Evolutionary conservation across 2,797 vertebrate genomes (phyloP).

Genomic region (Hippocampus kuda): DNA sequence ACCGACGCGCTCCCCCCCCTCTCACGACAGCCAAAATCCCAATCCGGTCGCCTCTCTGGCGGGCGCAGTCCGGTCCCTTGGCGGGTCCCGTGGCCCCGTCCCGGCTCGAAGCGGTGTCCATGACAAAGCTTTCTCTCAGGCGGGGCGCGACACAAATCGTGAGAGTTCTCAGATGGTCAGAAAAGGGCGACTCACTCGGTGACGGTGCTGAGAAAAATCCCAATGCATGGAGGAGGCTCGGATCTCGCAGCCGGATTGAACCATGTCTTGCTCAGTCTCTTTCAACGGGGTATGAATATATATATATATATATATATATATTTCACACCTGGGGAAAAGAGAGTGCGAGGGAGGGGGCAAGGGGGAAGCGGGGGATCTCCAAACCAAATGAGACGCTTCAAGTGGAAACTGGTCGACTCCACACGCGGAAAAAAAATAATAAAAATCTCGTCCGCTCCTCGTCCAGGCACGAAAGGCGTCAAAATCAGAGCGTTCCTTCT

Average conservation of each 20-base stretch:
- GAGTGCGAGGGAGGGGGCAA: not conserved
- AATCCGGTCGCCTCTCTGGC: constrained; percentile 69
- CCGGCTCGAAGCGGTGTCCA: constrained; percentile 63
- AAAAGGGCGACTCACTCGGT: constrained; percentile 68
- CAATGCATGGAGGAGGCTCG: constrained; percentile 89
- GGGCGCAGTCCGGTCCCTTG: constrained; percentile 75
- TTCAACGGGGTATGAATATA: constrained; percentile 36
- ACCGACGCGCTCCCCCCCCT: constrained; percentile 71
- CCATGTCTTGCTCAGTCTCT: constrained; percentile 81
- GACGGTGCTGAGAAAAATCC: constrained; percentile 83
- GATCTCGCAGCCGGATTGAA: constrained; percentile 98
- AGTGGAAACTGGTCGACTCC: constrained; percentile 47
- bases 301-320: constrained; percentile 26
- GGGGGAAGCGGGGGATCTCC: constrained; percentile 1
- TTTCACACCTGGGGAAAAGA: constrained; percentile 49
- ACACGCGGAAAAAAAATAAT: constrained; percentile 23
- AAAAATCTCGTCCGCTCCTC: constrained; percentile 30
- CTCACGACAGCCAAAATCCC: constrained; percentile 77
- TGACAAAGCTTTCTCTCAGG: constrained; percentile 48
- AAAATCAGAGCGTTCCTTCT: constrained; percentile 34
- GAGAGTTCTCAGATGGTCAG: constrained; percentile 68
- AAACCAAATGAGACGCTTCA: constrained; percentile 25
- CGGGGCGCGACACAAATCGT: constrained; percentile 40
- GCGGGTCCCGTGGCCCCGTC: constrained; percentile 60
- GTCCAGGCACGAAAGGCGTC: constrained; percentile 18